Conservation (phyloP, 2,888 invertebrate species). For the Phortica okadai region DNA sequence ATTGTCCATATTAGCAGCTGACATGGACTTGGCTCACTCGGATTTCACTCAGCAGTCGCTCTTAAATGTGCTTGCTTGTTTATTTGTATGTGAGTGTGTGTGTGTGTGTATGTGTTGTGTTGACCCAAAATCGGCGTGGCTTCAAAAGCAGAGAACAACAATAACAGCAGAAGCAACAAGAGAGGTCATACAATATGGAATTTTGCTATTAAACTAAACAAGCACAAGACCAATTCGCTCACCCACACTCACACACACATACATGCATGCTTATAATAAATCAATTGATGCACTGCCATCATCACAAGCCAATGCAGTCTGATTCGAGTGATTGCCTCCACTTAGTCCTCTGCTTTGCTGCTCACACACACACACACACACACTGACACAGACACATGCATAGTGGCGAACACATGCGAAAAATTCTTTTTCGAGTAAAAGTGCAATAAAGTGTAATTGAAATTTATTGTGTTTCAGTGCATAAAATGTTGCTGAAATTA, state of each 20-base stretch:
- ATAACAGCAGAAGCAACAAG: conserved; percentile 24
- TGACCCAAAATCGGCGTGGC: conserved; percentile 37
- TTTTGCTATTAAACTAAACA: conserved; percentile 33
- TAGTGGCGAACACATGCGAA: conserved; percentile 32
- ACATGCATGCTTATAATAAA: conserved; percentile 20
- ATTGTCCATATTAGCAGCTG: conserved; percentile 15
- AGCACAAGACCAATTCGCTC: conserved; percentile 5
- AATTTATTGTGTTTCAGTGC: conserved; percentile 71
- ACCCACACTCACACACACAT: conserved; percentile 1
- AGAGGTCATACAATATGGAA: conserved; percentile 28
- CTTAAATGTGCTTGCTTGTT: neutral
- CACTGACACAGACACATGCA: conserved; percentile 35
- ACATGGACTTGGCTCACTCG: conserved; percentile 3
- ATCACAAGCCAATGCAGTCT: neutral
- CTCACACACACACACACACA: conserved; percentile 29
- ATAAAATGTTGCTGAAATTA: conserved; percentile 53
- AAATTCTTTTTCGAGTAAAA: conserved; percentile 67
- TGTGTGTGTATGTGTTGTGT: conserved; percentile 11
- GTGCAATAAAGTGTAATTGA: conserved; percentile 72
- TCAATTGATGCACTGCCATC: conserved; percentile 41
- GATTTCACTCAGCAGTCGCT: conserved; percentile 3
- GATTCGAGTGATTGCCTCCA: conserved; percentile 16
- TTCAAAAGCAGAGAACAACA: conserved; percentile 31
- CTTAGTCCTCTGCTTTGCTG: conserved; percentile 14
- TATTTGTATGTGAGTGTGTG: neutral